phyloP scores from a whole-genome alignment of 2,113 vertebrate species.

The Hemiprocne comata region DNA sequence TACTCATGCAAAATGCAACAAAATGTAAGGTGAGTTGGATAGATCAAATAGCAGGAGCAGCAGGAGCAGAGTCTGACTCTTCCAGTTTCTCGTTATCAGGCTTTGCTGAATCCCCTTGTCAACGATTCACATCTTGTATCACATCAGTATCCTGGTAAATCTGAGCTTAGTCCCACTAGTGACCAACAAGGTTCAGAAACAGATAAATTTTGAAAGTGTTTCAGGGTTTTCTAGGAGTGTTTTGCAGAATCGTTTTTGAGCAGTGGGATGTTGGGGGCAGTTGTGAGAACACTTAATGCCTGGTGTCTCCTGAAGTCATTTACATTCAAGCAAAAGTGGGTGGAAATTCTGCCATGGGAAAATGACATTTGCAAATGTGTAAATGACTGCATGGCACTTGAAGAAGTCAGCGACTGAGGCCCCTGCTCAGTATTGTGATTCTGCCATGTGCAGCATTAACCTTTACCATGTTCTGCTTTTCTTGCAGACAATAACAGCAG shows the following conservation, averaged over 20 bases:
- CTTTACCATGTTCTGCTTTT: slow-evolving; percentile 47
- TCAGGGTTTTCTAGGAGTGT: neutral
- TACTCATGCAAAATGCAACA: neutral
- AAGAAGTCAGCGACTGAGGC: neutral
- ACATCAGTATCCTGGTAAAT: neutral
- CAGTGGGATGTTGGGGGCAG: slow-evolving; percentile 23
- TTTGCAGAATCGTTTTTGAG: neutral
- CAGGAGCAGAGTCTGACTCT: neutral
- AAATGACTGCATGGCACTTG: slow-evolving; percentile 30
- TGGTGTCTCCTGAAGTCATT: slow-evolving; percentile 24
- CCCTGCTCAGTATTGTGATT: neutral
- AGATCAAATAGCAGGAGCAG: neutral
- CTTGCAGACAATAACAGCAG: slow-evolving; percentile 24
- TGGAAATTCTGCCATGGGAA: slow-evolving; percentile 52
- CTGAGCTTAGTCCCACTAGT: neutral
- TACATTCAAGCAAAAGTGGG: slow-evolving; percentile 55
- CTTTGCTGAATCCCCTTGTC: slow-evolving; percentile 19
- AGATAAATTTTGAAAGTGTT: neutral
- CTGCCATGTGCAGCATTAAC: slow-evolving; percentile 52
- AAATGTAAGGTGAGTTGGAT: slow-evolving; percentile 6
- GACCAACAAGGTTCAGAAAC: neutral
- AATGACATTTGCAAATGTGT: slow-evolving; percentile 47
- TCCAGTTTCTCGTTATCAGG: neutral
- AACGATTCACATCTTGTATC: neutral
- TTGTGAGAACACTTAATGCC: slow-evolving; percentile 58